Evolutionary conservation across 2,797 vertebrate species (phyloP).

Genomic region (Microtus obscurus): DNA sequence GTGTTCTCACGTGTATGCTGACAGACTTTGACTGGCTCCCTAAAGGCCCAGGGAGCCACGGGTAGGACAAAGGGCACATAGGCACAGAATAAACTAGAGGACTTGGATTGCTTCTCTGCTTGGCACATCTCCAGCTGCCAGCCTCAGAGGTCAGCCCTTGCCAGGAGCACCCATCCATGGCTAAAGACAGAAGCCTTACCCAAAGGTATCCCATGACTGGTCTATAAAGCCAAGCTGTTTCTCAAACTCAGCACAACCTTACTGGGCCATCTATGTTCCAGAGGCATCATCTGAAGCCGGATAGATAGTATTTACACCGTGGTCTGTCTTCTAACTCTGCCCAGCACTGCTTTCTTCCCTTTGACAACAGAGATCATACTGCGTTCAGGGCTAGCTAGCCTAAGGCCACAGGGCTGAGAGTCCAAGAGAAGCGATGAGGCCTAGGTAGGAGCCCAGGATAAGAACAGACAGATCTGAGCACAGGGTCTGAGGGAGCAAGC

Average conservation of each 20-base stretch:
- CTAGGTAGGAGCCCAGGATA: not conserved
- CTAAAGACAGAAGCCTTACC: slow-evolving; percentile 5
- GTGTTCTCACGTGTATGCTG: not conserved
- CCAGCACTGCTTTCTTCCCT: not conserved
- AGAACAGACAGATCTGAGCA: not conserved
- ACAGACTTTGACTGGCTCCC: not conserved
- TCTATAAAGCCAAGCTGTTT: not conserved
- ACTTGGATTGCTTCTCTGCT: not conserved
- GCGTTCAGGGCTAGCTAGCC: not conserved
- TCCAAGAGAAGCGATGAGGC: not conserved
- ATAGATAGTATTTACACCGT: not conserved
- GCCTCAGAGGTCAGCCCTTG: not conserved
- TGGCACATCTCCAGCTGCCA: not conserved
- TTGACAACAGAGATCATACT: not conserved
- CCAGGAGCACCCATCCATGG: not conserved
- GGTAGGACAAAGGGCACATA: not conserved
- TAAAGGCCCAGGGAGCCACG: not conserved
- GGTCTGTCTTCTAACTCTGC: not conserved
- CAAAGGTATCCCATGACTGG: not conserved
- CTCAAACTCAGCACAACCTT: not conserved
- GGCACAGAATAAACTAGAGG: not conserved
- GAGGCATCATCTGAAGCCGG: not conserved
- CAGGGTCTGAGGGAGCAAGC: not conserved
- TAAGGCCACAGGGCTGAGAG: not conserved
- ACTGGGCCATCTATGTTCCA: not conserved